These are phyloP conservation scores for Hippolais icterina DNA, from an alignment of 2,113 vertebrate genomes.

Conservation along the genomic window DNA sequence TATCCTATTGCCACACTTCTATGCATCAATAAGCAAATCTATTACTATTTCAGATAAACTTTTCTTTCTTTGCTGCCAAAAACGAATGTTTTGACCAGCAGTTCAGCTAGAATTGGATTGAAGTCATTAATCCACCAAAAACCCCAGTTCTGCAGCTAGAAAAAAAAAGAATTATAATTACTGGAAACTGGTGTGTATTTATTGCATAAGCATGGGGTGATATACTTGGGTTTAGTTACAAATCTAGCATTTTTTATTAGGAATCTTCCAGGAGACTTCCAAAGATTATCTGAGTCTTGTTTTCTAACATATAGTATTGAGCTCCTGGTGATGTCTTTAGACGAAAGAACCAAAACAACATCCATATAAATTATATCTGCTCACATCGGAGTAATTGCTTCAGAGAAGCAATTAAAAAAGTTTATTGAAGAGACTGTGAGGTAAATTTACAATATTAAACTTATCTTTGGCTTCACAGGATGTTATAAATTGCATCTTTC, in stretches of 20 bases:
- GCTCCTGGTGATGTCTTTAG: background rate
- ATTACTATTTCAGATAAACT: background rate
- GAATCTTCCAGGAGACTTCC: background rate
- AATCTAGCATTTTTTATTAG: background rate
- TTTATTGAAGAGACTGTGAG: background rate
- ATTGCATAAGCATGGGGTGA: background rate
- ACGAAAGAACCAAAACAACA: fast-evolving
- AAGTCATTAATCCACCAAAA: background rate
- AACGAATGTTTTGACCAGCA: background rate
- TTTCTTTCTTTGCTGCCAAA: background rate
- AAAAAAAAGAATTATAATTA: background rate
- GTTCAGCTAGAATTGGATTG: background rate
- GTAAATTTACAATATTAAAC: background rate
- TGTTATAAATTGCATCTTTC: background rate
- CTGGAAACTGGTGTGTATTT: background rate
- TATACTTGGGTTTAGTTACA: background rate
- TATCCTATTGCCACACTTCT: background rate
- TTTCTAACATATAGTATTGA: background rate
- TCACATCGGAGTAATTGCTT: background rate
- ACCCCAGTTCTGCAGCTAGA: background rate
- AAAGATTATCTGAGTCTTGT: background rate
- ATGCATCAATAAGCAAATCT: background rate
- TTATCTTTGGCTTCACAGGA: background rate
- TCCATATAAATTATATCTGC: background rate
- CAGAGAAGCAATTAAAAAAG: background rate